Evolutionary conservation across 1,140 invertebrate species (phyloP).

Genomic region (Cotesia typhae): DNA sequence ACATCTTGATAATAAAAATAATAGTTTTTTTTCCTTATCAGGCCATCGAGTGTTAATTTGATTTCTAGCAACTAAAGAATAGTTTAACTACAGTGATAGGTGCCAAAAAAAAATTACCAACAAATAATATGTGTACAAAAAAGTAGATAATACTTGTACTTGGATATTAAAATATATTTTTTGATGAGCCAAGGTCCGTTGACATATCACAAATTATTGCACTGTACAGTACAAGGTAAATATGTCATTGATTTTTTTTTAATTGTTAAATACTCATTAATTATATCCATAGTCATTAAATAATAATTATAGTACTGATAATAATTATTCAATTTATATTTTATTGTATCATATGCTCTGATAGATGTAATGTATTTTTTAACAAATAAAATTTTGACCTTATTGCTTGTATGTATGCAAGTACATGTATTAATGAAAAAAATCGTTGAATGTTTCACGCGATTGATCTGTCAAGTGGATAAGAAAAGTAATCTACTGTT

Average conservation of each 20-base stretch:
- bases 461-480: conserved; percentile 21
- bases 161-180: background rate
- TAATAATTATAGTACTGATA: background rate
- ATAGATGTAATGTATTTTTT: background rate
- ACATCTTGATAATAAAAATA: too few species aligned
- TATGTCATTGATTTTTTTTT: conserved; percentile 9
- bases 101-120: too few species aligned
- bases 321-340: background rate
- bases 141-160: background rate
- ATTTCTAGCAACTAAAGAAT: too few species aligned
- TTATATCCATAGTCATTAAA: background rate
- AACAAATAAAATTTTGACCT: background rate
- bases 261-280: background rate
- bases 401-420: background rate
- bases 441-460: conserved; percentile 20
- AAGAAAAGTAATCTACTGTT: background rate
- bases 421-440: background rate
- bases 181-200: conserved; percentile 23
- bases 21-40: too few species aligned
- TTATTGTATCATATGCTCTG: background rate
- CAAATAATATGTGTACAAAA: too few species aligned
- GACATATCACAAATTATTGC: conserved; percentile 14
- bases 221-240: conserved; percentile 30
- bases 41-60: too few species aligned
- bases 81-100: too few species aligned